Evolutionary conservation across 2,888 invertebrate genomes (phyloP).

Genomic region (Drosophila birchii): DNA sequence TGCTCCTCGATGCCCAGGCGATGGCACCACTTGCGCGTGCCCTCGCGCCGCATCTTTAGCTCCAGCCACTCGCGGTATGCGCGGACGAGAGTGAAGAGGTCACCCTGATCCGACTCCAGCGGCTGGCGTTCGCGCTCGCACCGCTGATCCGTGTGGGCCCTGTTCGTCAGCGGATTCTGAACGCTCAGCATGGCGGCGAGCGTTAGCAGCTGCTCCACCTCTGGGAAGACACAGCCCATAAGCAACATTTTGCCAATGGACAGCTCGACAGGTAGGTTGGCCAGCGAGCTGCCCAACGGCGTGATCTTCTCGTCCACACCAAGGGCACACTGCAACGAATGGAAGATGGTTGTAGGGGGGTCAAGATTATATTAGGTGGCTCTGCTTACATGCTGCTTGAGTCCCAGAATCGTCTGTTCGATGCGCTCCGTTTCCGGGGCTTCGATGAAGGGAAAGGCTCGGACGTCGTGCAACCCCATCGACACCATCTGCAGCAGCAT

Average conservation of each 20-base stretch:
- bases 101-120: slow-evolving; percentile 97
- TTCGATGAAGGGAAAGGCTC: slow-evolving; percentile 97
- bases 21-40: slow-evolving; percentile 93
- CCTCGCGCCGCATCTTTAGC: slow-evolving; percentile 87
- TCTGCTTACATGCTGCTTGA: slow-evolving; percentile 91
- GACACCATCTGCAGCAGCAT: slow-evolving; percentile 96
- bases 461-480: slow-evolving; percentile 95
- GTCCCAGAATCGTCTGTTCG: slow-evolving; percentile 93
- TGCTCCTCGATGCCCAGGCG: slow-evolving; percentile 97
- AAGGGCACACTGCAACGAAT: slow-evolving; percentile 89
- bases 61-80: slow-evolving; percentile 95
- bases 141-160: slow-evolving; percentile 93
- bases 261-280: slow-evolving; percentile 97
- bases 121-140: slow-evolving; percentile 91
- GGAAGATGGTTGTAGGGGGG: not conserved
- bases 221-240: slow-evolving; percentile 94
- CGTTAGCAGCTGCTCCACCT: slow-evolving; percentile 94
- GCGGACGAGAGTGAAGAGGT: slow-evolving; percentile 95
- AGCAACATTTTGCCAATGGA: slow-evolving; percentile 98
- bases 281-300: slow-evolving; percentile 92
- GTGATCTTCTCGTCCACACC: slow-evolving; percentile 93
- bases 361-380: fast-evolving
- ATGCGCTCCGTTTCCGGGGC: slow-evolving; percentile 93
- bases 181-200: slow-evolving; percentile 96
- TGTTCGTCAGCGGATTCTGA: slow-evolving; percentile 95